Conservation (phyloP, 2,888 invertebrate species). For the Xylota segnis region DNA sequence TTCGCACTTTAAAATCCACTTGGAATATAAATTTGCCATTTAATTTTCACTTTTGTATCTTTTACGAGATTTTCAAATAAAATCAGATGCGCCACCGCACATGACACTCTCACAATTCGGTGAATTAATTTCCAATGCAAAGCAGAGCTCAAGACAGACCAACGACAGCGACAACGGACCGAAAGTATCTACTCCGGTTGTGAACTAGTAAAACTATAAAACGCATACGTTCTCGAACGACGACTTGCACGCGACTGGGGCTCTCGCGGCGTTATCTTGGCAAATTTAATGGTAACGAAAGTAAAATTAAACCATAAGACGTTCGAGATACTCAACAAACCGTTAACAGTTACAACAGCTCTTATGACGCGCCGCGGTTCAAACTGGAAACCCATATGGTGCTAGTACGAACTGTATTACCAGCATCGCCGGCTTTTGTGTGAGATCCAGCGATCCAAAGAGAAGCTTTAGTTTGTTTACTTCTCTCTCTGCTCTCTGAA, state of each 20-base stretch:
- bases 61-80: conserved; percentile 17
- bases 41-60: conserved; percentile 56
- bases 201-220: conserved; percentile 17
- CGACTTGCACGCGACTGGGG: conserved; percentile 62
- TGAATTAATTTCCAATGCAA: conserved; percentile 50
- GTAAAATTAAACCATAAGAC: conserved; percentile 67
- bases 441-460: conserved; percentile 5
- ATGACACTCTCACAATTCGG: conserved; percentile 65
- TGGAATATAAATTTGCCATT: conserved; percentile 47
- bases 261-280: conserved; percentile 64
- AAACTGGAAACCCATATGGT: conserved; percentile 22
- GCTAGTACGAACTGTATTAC: conserved; percentile 34
- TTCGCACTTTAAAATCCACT: conserved; percentile 40
- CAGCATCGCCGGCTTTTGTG: conserved; percentile 50
- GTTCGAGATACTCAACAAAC: conserved; percentile 69
- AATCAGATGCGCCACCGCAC: conserved; percentile 43
- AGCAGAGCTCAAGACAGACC: neutral
- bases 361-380: conserved; percentile 20
- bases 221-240: conserved; percentile 67
- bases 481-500: conserved; percentile 20
- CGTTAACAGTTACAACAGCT: conserved; percentile 69
- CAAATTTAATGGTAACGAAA: conserved; percentile 75
- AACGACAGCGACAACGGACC: neutral
- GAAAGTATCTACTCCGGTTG: conserved; percentile 12
- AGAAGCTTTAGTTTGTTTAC: conserved; percentile 36